These are phyloP conservation scores for Myrmecophaga tridactyla DNA, from an alignment of 2,113 vertebrate genomes.

Conservation along the genomic window DNA sequence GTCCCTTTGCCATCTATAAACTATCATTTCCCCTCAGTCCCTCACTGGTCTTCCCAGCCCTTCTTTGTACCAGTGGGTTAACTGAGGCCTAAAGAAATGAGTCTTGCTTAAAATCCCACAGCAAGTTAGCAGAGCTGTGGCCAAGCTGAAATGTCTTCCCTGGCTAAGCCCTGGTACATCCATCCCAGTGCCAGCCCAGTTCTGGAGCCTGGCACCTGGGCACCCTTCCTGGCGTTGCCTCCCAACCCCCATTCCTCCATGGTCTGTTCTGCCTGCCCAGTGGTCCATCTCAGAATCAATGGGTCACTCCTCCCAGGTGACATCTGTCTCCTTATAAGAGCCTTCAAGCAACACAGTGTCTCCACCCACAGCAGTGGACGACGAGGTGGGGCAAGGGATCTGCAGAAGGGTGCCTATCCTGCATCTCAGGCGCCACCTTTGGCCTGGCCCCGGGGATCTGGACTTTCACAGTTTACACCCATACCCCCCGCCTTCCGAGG, in stretches of 20 bases:
- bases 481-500: neutral
- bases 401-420: neutral
- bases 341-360: neutral
- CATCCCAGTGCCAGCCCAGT: neutral
- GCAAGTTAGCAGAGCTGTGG: neutral
- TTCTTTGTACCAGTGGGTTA: neutral
- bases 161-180: accelerated
- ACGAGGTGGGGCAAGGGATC: neutral
- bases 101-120: neutral
- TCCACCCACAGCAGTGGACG: neutral
- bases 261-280: neutral
- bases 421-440: neutral
- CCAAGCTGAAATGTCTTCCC: neutral
- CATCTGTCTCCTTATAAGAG: neutral
- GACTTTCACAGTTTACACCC: neutral
- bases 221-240: neutral
- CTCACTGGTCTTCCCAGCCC: neutral
- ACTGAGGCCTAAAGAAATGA: neutral
- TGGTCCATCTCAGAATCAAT: neutral
- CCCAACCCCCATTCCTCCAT: neutral
- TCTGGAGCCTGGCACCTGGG: accelerated
- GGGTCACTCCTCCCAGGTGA: neutral
- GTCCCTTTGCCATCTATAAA: neutral
- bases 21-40: neutral
- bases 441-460: too few species aligned